Base-by-base conservation (phyloP, 2,888 invertebrate species). In the Trichogramma evanescens region DNA sequence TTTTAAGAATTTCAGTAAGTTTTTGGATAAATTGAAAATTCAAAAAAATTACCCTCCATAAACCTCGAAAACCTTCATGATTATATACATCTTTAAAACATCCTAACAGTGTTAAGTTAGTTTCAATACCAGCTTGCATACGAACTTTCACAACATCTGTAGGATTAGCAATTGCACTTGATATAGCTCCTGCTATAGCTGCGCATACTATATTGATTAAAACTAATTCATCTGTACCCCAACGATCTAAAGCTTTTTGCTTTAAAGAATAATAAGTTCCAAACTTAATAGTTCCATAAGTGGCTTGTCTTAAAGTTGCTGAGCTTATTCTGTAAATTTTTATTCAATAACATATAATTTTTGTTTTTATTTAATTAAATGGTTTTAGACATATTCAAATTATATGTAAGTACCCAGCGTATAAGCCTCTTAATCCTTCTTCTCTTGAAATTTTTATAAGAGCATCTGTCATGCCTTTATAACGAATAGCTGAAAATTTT, bases 231-330 rank as follows among this genome's bases (percentile, higher is more conserved):
- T 78, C 66, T 71, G 72, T 72, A 55, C 73, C 73, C 76, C 76
- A 77, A 54, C 65, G 72, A 42, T 75, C 71, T 65, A 69, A 69
- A 83, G 72, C 72, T 62, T 85, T 78, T 72, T 86, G 83, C 79
- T 95, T 95, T 68, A 95, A 79, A 2, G 93, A 88, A 77, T 96
- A 95, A 79, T 96, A 96, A 8, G 94, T 91, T 67, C 96, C 96
- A 76, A 96, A 95, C 80, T 96, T 96, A 65, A 96, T 93, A 44
- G 95, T 95, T 69, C 96, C 96, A 80, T 96, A 96, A 46, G 93
- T 94, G 42, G 95, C 91, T 79, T 96, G 96, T 3, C 95, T 84
- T 60, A 96, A 81, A 56, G 96, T 87, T 50, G 96, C 95, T 55
- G 95, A 95, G 83, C 89, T 89, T 74, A 96, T 92, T 56, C 95